These are phyloP conservation scores for Ceratosolen solmsi DNA, from an alignment of 1,140 invertebrate species.

Conservation along the genomic window DNA sequence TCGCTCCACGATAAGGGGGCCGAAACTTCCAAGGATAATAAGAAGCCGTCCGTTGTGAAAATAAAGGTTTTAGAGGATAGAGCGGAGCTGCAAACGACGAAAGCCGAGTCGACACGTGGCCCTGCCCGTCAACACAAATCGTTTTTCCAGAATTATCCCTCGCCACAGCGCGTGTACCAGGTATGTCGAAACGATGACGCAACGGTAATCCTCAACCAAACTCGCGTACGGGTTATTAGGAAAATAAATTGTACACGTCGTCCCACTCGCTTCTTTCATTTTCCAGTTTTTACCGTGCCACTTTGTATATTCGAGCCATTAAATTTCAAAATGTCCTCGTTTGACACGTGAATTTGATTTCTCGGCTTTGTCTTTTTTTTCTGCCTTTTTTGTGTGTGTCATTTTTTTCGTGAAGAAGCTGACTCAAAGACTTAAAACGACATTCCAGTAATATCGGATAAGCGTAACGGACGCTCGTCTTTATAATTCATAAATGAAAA, in stretches of 20 bases:
- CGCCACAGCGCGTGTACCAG: conserved; percentile 35
- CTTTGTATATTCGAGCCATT: no score
- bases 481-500: no score
- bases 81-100: not conserved
- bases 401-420: no score
- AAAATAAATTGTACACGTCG: not conserved
- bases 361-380: no score
- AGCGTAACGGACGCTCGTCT: no score
- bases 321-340: no score
- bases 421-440: no score
- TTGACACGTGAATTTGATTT: not conserved
- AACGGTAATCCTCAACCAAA: not conserved
- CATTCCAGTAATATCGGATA: no score
- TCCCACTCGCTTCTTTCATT: not conserved
- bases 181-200: conserved; percentile 5
- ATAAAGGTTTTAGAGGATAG: not conserved
- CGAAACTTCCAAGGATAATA: not conserved
- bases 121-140: conserved; percentile 61
- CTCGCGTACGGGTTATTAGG: no score
- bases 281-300: no score
- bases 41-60: not conserved
- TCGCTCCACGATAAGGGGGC: no score
- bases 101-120: conserved; percentile 44
- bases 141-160: conserved; percentile 58
- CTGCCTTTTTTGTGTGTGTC: no score